These are phyloP conservation scores for Acronicta alni DNA, from an alignment of 2,888 invertebrate species.

Conservation along the genomic window DNA sequence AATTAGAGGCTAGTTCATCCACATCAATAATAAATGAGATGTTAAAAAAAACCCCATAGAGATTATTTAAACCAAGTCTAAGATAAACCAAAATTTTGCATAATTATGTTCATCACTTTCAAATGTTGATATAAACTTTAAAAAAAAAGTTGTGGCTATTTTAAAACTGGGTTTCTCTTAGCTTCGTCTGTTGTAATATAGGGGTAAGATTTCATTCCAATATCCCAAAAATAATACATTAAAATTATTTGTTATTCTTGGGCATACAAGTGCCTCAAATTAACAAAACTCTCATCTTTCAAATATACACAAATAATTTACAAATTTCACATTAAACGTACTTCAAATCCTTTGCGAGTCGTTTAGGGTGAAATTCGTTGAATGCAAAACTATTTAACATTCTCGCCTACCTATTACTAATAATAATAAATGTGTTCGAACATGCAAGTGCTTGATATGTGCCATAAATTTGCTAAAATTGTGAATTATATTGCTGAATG, in stretches of 20 bases:
- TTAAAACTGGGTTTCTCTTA: no score
- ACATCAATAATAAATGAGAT: neutral
- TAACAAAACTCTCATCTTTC: constrained; percentile 38
- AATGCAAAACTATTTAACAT: constrained; percentile 4
- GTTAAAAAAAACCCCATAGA: neutral
- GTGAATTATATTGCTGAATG: constrained; percentile 51
- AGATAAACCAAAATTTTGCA: no score
- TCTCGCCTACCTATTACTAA: constrained; percentile 43
- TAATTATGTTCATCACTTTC: no score
- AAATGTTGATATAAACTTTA: no score
- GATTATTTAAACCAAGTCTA: no score
- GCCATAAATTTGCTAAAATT: constrained; percentile 59
- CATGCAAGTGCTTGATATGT: constrained; percentile 79
- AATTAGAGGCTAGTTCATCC: neutral
- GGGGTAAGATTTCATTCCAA: no score
- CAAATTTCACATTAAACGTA: constrained; percentile 26
- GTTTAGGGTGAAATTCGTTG: constrained; percentile 23
- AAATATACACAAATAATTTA: constrained; percentile 22
- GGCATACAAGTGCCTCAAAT: no score
- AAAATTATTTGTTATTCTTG: no score
- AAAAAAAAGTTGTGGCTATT: no score
- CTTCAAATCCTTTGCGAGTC: constrained; percentile 9
- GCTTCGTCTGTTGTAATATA: no score
- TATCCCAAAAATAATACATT: no score
- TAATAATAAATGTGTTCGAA: constrained; percentile 56